A percentile compares a stretch with the other conserved stretches of the same genome.
phyloP scores from a whole-genome alignment of 2,113 vertebrate genomes.

The Pandion haliaetus region DNA sequence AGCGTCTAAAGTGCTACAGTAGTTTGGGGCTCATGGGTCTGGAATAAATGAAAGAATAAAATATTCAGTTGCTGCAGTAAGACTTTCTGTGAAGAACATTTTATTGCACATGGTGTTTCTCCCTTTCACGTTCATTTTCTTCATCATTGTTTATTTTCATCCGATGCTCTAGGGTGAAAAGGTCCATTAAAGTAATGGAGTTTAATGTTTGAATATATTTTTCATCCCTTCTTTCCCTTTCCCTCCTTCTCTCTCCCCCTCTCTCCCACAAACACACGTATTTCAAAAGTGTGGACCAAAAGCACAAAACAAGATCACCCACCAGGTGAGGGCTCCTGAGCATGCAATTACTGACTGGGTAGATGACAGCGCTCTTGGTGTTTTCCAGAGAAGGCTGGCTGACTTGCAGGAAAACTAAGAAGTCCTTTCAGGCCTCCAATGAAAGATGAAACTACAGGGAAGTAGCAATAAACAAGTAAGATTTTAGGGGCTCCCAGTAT shows the following conservation, averaged over 20 bases:
- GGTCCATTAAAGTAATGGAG: neutral
- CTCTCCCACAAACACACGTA: rapidly evolving
- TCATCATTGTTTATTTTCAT: neutral
- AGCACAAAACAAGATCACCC: neutral
- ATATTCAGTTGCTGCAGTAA: neutral
- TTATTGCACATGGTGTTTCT: neutral
- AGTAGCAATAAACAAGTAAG: neutral
- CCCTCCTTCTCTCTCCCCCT: neutral
- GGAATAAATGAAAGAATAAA: neutral
- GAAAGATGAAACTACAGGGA: neutral
- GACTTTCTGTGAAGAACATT: neutral
- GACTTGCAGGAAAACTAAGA: neutral
- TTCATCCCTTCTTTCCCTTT: neutral
- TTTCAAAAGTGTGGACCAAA: neutral
- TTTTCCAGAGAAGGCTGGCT: neutral
- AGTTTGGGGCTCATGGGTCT: neutral
- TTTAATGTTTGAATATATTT: neutral
- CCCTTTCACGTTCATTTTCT: neutral
- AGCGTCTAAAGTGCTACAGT: neutral
- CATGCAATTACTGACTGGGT: neutral
- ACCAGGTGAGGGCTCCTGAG: neutral
- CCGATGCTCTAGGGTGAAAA: neutral
- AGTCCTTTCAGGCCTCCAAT: neutral
- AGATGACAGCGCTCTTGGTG: neutral
- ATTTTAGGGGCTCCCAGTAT: neutral